Evolutionary conservation across 1,140 invertebrate species (phyloP), one percentile per base, ranked within the genome.

Genomic region (Drosophila murphyi): DNA sequence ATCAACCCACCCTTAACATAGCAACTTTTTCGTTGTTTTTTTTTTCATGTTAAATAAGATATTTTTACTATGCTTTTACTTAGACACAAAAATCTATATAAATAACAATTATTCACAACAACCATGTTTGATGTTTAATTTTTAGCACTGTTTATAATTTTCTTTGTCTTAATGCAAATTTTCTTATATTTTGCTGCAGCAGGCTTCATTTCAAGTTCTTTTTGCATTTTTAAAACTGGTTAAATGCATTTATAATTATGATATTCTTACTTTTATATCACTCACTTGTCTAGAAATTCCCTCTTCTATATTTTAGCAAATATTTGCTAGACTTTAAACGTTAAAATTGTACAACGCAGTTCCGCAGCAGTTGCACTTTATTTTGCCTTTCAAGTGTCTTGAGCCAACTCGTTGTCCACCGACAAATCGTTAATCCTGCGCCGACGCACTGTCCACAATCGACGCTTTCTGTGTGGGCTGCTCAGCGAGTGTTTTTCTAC

Each of bases 401-500:
- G 50, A 74, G 56, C 37, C 67, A 47, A 71, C 81, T 64, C 69
- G 56, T 56, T 28, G 61, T 65, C 34, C 37, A 55, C 29, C 63
- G 67, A 71, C 55, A 80, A 89, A 89, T 89, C 85, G 78, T 89
- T 89, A 89, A 89, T 73, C 43, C 65, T 51, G 85, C 85, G 69
- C 55, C 59, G 54, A 69, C 85, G 85, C 85, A 54, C 6, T 67
- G 0, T 7, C 6, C n/a, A 2, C 7, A 57, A 10, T 62, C 32
- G 65, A 4, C 56, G 10, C 48, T 57, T 60, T 69, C 51, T 78
- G 76, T 67, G 76, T 83, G 83, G 80, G 80, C 52, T 47, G 64
- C 32, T 55, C 6, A 5, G 37, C 52, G 52, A 55, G 48, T 63
- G 52, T 35, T 56, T 34, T n/a, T 8, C 1, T 32, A 43, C 57